Conservation (phyloP, 2,113 vertebrate species). For the Mungos mungo region DNA sequence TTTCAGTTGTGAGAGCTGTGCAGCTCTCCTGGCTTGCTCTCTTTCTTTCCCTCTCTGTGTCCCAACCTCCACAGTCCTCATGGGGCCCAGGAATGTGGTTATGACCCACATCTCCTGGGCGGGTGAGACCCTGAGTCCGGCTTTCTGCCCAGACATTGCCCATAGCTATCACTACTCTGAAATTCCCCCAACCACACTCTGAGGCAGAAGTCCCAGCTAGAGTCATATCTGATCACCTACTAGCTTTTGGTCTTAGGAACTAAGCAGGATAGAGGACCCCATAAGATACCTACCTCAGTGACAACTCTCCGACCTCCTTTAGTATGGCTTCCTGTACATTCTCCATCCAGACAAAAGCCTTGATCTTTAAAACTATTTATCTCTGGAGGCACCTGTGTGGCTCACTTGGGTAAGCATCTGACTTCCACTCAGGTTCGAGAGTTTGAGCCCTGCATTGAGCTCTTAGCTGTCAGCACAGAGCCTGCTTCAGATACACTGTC, state of each 20-base stretch:
- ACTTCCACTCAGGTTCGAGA: too few relatives aligned
- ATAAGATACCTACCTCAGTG: rapidly evolving
- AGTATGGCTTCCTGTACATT: neutral
- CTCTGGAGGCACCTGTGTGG: neutral
- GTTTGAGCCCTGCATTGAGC: too few relatives aligned
- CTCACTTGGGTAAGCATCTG: too few relatives aligned
- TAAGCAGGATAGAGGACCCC: neutral
- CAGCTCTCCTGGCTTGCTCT: neutral
- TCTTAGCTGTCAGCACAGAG: too few relatives aligned
- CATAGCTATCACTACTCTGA: neutral
- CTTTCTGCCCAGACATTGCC: neutral
- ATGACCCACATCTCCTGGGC: neutral
- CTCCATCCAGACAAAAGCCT: neutral
- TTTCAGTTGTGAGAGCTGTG: neutral
- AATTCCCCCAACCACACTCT: neutral
- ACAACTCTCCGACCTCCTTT: neutral
- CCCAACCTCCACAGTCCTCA: neutral
- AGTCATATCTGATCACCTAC: neutral
- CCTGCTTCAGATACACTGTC: too few relatives aligned
- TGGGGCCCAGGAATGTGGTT: neutral
- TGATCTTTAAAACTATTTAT: neutral
- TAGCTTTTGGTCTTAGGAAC: neutral
- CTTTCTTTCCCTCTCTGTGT: neutral
- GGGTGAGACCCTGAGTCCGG: neutral
- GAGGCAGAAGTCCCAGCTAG: neutral